Percentiles rank a stretch among this genome's conserved stretches.
phyloP scores from a whole-genome alignment of 2,888 invertebrate genomes.

The Schrankia costaestrigalis region DNA sequence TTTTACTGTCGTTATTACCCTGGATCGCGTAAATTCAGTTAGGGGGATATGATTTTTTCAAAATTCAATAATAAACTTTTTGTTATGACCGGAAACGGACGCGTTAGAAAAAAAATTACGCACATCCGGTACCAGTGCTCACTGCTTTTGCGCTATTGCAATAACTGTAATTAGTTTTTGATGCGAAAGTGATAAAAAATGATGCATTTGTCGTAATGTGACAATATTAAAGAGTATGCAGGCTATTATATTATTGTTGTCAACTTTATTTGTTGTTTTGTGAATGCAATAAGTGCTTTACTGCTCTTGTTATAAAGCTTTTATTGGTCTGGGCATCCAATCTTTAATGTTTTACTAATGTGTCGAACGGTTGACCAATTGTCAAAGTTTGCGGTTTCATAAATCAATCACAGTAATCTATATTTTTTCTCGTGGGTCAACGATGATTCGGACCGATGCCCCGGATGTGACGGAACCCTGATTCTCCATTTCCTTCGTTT shows the following conservation, averaged over 20 bases:
- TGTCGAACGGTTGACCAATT: slow-evolving; percentile 41
- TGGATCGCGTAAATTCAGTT: slow-evolving; percentile 76
- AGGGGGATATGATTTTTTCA: slow-evolving; percentile 67
- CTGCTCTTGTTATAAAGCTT: too few species aligned
- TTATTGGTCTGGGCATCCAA: too few species aligned
- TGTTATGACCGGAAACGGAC: slow-evolving; percentile 67
- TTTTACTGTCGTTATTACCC: slow-evolving; percentile 74
- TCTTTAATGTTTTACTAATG: too few species aligned
- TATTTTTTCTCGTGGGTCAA: slow-evolving; percentile 37
- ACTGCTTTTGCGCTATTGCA: slow-evolving; percentile 58
- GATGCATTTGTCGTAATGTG: slow-evolving; percentile 43
- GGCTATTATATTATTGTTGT: slow-evolving; percentile 34
- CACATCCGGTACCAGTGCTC: slow-evolving; percentile 61
- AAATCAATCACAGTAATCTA: slow-evolving; percentile 50
- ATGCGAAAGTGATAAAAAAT: slow-evolving; percentile 43
- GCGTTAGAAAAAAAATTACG: slow-evolving; percentile 76
- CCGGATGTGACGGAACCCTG: slow-evolving; percentile 59
- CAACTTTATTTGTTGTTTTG: slow-evolving; percentile 23
- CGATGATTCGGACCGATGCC: slow-evolving; percentile 27
- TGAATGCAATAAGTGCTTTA: slow-evolving; percentile 2
- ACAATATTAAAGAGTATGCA: slow-evolving; percentile 44
- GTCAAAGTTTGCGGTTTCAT: slow-evolving; percentile 52
- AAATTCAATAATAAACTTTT: slow-evolving; percentile 63
- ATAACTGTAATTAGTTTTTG: slow-evolving; percentile 65
- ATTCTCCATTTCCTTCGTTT: slow-evolving; percentile 38